Conservation (phyloP, 2,797 vertebrate species). For the Tragelaphus oryx region DNA sequence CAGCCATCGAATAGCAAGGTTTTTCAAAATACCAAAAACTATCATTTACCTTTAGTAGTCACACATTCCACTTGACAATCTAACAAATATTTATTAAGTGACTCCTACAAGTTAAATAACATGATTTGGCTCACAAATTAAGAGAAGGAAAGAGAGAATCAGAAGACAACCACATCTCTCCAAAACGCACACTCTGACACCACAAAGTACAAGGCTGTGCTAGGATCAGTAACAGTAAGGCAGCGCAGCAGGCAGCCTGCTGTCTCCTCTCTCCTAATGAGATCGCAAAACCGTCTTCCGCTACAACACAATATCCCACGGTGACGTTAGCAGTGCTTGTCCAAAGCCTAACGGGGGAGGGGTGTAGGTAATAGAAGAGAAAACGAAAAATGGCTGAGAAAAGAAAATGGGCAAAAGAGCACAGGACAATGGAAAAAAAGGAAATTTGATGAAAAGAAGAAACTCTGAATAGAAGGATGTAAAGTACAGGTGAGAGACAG, state of each 20-base stretch:
- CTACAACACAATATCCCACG: neutral
- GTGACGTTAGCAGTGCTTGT: neutral
- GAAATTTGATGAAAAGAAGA: neutral
- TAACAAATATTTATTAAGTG: neutral
- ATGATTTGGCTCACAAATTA: neutral
- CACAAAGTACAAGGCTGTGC: rapidly evolving
- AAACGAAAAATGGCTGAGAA: neutral
- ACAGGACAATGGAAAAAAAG: neutral
- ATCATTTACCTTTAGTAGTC: slow-evolving; percentile 2
- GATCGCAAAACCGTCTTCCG: neutral
- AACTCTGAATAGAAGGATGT: neutral
- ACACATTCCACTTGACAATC: neutral
- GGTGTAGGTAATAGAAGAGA: neutral
- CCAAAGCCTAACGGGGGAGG: neutral
- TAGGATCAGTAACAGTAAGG: rapidly evolving
- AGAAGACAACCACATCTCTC: neutral
- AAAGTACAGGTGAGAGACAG: rapidly evolving
- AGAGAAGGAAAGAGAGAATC: neutral
- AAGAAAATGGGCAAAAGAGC: neutral
- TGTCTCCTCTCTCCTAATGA: neutral
- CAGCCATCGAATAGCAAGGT: neutral
- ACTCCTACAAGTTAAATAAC: neutral
- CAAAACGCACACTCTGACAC: rapidly evolving
- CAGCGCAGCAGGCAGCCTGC: no score
- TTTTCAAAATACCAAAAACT: neutral